Percentiles rank a stretch among this genome's conserved stretches.
phyloP scores from a whole-genome alignment of 2,797 vertebrate species.

The Danio jaintianensis region DNA sequence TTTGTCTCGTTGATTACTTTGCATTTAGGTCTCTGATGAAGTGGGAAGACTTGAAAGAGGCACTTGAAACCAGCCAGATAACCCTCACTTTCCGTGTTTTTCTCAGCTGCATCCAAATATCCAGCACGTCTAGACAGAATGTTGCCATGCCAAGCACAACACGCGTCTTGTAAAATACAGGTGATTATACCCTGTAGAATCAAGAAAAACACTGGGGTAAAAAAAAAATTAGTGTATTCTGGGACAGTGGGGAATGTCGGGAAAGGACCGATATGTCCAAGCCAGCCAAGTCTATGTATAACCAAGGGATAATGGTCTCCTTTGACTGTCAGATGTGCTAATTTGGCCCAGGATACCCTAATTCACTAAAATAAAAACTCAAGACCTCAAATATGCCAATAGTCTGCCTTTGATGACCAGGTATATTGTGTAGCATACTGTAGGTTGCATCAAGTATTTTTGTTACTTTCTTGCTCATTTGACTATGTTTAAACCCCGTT shows the following conservation, averaged over 20 bases:
- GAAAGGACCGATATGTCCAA: background rate
- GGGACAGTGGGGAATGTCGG: conserved; percentile 11
- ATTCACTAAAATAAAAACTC: conserved; percentile 69
- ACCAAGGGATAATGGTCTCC: background rate
- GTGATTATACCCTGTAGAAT: conserved; percentile 38
- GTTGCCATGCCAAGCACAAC: conserved; percentile 42
- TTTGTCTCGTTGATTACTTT: conserved; percentile 70
- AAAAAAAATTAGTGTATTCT: conserved; percentile 6
- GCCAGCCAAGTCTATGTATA: background rate
- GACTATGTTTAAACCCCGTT: conserved; percentile 62
- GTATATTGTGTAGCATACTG: conserved; percentile 71
- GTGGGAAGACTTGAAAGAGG: conserved; percentile 67
- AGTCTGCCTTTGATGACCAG: conserved; percentile 65
- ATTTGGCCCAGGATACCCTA: conserved; percentile 9
- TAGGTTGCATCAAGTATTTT: conserved; percentile 66
- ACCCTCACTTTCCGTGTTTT: conserved; percentile 56
- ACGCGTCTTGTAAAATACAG: conserved; percentile 37
- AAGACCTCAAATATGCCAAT: conserved; percentile 74
- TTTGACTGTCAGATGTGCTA: conserved; percentile 10
- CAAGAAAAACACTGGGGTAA: conserved; percentile 66
- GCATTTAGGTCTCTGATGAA: conserved; percentile 67
- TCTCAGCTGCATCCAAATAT: conserved; percentile 68
- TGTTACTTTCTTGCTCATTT: conserved; percentile 63
- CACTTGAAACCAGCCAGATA: conserved; percentile 74
- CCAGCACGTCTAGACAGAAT: conserved; percentile 70